Conservation (phyloP, 2,797 vertebrate species). For the Anniella stebbinsi region DNA sequence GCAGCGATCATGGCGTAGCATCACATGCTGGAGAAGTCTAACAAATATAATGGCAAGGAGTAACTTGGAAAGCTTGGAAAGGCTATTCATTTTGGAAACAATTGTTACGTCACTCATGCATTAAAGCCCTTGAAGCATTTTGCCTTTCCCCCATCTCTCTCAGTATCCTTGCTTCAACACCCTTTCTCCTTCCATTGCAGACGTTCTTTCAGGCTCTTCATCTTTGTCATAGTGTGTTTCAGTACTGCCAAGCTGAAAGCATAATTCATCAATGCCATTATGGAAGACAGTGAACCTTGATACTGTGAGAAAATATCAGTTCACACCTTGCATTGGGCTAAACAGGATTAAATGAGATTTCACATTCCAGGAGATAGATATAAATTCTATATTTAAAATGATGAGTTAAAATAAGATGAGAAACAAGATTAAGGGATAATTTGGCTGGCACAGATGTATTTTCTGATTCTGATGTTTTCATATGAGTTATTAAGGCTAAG, state of each 20-base stretch:
- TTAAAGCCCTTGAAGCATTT: background rate
- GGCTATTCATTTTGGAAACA: background rate
- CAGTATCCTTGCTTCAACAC: background rate
- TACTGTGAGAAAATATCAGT: background rate
- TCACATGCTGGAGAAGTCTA: background rate
- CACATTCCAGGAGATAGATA: background rate
- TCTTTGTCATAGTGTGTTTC: background rate
- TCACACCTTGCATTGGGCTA: too few species aligned
- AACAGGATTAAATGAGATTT: slow-evolving; percentile 30
- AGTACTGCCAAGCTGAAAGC: background rate
- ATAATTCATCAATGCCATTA: background rate
- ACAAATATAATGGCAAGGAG: background rate
- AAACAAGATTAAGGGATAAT: background rate
- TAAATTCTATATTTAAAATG: background rate
- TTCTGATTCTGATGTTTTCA: slow-evolving; percentile 11
- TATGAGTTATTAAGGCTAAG: slow-evolving; percentile 30
- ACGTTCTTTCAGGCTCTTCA: slow-evolving; percentile 2
- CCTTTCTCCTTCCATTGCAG: background rate
- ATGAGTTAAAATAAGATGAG: background rate
- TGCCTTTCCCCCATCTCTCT: background rate
- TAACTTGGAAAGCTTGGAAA: background rate
- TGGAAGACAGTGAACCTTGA: background rate
- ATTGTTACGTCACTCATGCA: background rate
- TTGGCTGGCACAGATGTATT: slow-evolving; percentile 14
- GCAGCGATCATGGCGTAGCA: background rate